phyloP scores from a whole-genome alignment of 2,888 invertebrate species.

The Drosophila quinaria region DNA sequence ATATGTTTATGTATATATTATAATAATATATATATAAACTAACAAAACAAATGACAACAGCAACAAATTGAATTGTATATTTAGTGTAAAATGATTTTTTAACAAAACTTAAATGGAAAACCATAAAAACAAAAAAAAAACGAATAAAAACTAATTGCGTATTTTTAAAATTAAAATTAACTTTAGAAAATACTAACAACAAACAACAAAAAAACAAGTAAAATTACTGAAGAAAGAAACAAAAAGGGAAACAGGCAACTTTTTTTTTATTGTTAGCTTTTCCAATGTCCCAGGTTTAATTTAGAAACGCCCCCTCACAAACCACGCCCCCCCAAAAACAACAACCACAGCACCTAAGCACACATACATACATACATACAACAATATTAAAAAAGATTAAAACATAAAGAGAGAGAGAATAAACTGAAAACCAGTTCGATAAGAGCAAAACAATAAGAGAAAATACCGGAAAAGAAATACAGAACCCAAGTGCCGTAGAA shows the following conservation, averaged over 20 bases:
- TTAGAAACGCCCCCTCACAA: conserved; percentile 10
- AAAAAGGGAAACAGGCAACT: conserved; percentile 6
- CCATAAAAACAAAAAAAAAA: conserved; percentile 17
- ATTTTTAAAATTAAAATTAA: conserved; percentile 50
- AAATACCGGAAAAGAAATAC: conserved; percentile 3
- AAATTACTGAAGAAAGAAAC: conserved; percentile 10
- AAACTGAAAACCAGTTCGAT: conserved; percentile 11
- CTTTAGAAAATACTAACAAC: conserved; percentile 58
- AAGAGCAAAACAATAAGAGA: conserved; percentile 3
- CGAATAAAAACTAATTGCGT: conserved; percentile 33
- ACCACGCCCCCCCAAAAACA: background rate
- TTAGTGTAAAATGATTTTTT: conserved; percentile 47
- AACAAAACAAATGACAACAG: conserved; percentile 17
- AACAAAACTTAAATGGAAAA: conserved; percentile 31
- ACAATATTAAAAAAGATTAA: conserved; percentile 8
- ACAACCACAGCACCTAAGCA: conserved; percentile 15
- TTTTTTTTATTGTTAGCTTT: conserved; percentile 19
- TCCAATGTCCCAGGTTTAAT: conserved; percentile 11
- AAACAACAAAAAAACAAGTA: conserved; percentile 7
- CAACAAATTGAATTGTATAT: conserved; percentile 56
- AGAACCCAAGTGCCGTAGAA: conserved; percentile 48
- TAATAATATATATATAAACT: conserved; percentile 33
- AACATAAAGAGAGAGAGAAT: conserved; percentile 12
- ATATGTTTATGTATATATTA: conserved; percentile 47
- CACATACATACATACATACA: conserved; percentile 23